Evolutionary conservation across 2,888 invertebrate species (phyloP).

Genomic region (Eupithecia vulgata): DNA sequence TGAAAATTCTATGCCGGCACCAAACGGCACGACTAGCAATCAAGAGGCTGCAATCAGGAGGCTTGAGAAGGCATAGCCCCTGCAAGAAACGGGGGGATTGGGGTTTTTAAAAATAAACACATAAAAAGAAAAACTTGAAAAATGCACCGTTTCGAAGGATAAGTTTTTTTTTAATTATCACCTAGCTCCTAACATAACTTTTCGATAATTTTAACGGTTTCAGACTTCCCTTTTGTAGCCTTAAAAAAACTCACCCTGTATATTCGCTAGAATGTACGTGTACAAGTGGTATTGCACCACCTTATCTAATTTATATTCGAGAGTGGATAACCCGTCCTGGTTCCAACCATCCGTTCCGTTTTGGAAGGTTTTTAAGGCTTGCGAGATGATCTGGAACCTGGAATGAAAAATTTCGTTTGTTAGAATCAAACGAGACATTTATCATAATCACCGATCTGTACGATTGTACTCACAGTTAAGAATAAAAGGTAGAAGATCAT

Average conservation of each 20-base stretch:
- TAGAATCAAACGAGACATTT: background rate
- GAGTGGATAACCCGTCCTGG: constrained; percentile 92
- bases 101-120: too few relatives aligned
- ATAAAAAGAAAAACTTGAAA: too few relatives aligned
- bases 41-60: too few relatives aligned
- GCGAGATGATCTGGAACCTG: constrained; percentile 93
- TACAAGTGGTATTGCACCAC: constrained; percentile 89
- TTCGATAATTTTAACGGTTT: background rate
- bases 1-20: too few relatives aligned
- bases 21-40: too few relatives aligned
- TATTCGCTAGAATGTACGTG: constrained; percentile 92
- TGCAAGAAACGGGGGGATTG: too few relatives aligned
- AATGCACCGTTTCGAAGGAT: too few relatives aligned
- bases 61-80: too few relatives aligned
- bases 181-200: too few relatives aligned
- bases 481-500: too few relatives aligned
- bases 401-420: constrained; percentile 47
- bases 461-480: background rate
- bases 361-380: constrained; percentile 91
- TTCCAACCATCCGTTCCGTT: constrained; percentile 47
- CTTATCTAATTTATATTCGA: constrained; percentile 89
- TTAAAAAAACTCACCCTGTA: constrained; percentile 85
- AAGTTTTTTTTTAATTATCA: too few relatives aligned
- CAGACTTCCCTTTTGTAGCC: constrained; percentile 72
- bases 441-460: background rate